Evolutionary conservation across 2,113 vertebrate genomes (phyloP), one percentile per base, ranked within the genome.

Genomic region (Opisthocomus hoazin): DNA sequence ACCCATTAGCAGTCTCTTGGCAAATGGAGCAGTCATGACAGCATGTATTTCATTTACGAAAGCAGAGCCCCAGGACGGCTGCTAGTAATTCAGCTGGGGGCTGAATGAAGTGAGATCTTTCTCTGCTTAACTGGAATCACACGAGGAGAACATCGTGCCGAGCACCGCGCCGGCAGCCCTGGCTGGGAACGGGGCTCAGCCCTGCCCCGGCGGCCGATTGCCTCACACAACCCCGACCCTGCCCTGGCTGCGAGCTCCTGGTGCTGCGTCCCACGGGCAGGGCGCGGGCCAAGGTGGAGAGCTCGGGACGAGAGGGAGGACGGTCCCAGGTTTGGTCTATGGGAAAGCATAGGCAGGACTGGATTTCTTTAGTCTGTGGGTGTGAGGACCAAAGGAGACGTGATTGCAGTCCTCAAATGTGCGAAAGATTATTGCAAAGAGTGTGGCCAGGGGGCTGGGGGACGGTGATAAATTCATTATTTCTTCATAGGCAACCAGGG

Each of bases 191-290:
- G 3, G 41, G 50, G 53, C 58, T 68, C 66, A 36, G 58, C 86
- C 64, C 43, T 68, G 51, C 53, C 43, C 7, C n/a, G 0, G 26
- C 8, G 2, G 53, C 68, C 39, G 1, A 1, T 13, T 1, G 12
- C 80, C 73, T 46, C 2, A 1, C 39, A 11, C 76, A 76, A 5
- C 10, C 57, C 56, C 27, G 2, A 57, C 56, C 76, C 39, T 10
- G 58, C 21, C 26, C n/a, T 9, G 10, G 10, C 10, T 17, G 43
- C 10, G 5, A 43, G 57, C 39, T 73, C 43, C 54, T 6, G 32
- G 17, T 4, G 77, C 46, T 50, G 63, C 8, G 0, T 26, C 34
- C 36, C 12, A 3, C 15, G 58, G 32, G 68, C 54, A 30, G 37
- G 34, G 15, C 12, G 15, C 3, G 7, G 36, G 15, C 10, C 21